Conservation (phyloP, 2,888 invertebrate species). For the Hydrotaea cyrtoneurina region DNA sequence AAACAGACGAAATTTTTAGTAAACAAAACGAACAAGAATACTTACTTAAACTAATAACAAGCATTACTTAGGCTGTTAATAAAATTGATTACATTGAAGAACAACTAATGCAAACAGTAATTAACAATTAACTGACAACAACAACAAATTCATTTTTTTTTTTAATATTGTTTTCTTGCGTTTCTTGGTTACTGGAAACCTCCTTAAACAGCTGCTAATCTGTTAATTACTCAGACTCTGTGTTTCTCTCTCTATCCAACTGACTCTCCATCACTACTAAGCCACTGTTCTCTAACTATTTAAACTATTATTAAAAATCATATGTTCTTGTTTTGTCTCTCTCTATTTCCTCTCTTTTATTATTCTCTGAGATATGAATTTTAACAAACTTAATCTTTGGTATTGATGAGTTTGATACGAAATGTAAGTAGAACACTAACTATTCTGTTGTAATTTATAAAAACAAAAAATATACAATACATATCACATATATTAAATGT, state of each 20-base stretch:
- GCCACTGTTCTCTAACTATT: conserved; percentile 6
- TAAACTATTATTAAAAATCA: conserved; percentile 39
- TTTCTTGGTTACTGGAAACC: conserved; percentile 21
- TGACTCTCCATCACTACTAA: neutral
- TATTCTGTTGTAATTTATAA: neutral
- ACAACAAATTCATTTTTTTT: conserved; percentile 35
- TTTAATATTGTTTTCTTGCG: conserved; percentile 3
- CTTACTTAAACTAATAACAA: conserved; percentile 43
- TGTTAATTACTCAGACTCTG: conserved; percentile 48
- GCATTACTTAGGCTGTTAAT: conserved; percentile 65
- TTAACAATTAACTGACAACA: neutral
- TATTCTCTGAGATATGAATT: conserved; percentile 55
- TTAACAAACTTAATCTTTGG: conserved; percentile 61
- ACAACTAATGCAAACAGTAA: conserved; percentile 31
- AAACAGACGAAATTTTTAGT: conserved; percentile 51
- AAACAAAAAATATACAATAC: neutral
- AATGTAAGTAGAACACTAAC: conserved; percentile 62
- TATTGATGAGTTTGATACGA: conserved; percentile 63
- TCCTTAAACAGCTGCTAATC: conserved; percentile 61
- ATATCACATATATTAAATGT: neutral
- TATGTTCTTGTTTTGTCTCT: conserved; percentile 54
- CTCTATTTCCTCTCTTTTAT: conserved; percentile 54
- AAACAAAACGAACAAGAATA: conserved; percentile 45
- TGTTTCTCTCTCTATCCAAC: conserved; percentile 33
- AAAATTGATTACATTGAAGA: conserved; percentile 42